phyloP scores from a whole-genome alignment of 2,888 invertebrate species.

The Drosophila ustulata region DNA sequence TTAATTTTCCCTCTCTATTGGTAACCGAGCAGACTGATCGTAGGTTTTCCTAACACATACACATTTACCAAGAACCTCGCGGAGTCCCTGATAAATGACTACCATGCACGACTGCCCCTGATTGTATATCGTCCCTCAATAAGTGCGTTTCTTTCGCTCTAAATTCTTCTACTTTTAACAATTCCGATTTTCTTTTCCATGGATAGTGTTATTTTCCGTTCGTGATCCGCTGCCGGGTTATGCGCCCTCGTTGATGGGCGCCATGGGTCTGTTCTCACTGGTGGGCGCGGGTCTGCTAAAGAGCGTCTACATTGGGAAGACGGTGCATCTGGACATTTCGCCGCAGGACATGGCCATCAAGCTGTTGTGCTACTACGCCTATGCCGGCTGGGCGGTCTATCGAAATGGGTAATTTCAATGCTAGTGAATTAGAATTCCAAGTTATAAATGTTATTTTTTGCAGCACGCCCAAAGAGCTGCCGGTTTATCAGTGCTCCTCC shows the following conservation, averaged over 20 bases:
- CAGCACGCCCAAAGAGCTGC: conserved; percentile 50
- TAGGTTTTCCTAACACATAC: conserved; percentile 92
- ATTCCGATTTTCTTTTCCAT: too few species aligned
- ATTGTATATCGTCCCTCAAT: conserved; percentile 95
- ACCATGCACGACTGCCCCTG: conserved; percentile 88
- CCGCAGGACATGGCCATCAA: conserved; percentile 76
- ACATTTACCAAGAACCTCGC: conserved; percentile 95
- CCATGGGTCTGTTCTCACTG: conserved; percentile 75
- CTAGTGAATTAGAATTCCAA: too few species aligned
- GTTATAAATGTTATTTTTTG: too few species aligned
- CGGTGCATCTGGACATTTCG: conserved; percentile 65
- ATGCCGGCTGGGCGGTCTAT: conserved; percentile 40
- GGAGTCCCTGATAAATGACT: conserved; percentile 91
- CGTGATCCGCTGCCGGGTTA: conserved; percentile 77
- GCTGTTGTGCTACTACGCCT: conserved; percentile 62
- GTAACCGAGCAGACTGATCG: conserved; percentile 59
- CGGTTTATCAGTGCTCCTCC: conserved; percentile 68
- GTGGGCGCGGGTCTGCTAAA: conserved; percentile 76
- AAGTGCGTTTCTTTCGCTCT: conserved; percentile 84
- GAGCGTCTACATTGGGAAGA: conserved; percentile 50
- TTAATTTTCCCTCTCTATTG: not conserved
- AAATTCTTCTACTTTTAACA: too few species aligned
- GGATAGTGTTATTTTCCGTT: conserved; percentile 65
- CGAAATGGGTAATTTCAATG: conserved; percentile 46
- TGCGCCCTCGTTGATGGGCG: conserved; percentile 71